Base-by-base conservation (phyloP, 2,888 invertebrate species). In the Cephus runcator region DNA sequence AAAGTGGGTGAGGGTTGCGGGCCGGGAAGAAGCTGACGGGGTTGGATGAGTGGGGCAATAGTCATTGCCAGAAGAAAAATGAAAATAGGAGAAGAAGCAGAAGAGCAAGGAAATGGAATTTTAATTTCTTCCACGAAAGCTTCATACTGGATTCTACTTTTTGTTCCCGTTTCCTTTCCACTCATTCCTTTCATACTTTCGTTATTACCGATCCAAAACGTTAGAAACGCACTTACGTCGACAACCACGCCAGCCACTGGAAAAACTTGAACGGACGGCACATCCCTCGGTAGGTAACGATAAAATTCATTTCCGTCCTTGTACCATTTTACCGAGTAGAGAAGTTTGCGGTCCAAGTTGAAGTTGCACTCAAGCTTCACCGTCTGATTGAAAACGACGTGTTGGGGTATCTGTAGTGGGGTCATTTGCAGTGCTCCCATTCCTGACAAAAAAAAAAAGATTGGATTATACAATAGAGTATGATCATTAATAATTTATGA, bases 301-400 rank as follows among this genome's bases (percentile, higher is more conserved):
- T 92, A 92, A 85, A 92, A 92, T 83, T 92, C 92, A 81, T 91
- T 88, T 69, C 91, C 92, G 83, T 92, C 91, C 84, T 92, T 92
- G 89, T 92, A 92, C 92, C 92, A 92, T 85, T 92, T 92, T 56
- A 92, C 92, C 36, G 92, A 92, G 85, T 92, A 92, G 15, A 92
- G 88, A 76, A 86, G 85, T 83, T 92, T 92, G 73, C 88, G 87
- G 83, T 92, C 92, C 83, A 92, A 82, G 83, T 92, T 92, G 85
- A 92, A 92, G 84, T 91, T 91, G 87, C 92, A 92, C 82, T 91
- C 92, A 85, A 92, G 88, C 36, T 90, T 90, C 69, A 92, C 92
- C 76, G 92, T 90, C 83, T 92, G 91, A 80, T 92, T 92, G 76
- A 91, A 85, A 34, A 91, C 90, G 79, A 92, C 91, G 85, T 92